Percentiles rank a stretch among this genome's conserved stretches.
Evolutionary conservation across 2,888 invertebrate genomes (phyloP).

Genomic region (Chaetogeoica ovagalla): DNA sequence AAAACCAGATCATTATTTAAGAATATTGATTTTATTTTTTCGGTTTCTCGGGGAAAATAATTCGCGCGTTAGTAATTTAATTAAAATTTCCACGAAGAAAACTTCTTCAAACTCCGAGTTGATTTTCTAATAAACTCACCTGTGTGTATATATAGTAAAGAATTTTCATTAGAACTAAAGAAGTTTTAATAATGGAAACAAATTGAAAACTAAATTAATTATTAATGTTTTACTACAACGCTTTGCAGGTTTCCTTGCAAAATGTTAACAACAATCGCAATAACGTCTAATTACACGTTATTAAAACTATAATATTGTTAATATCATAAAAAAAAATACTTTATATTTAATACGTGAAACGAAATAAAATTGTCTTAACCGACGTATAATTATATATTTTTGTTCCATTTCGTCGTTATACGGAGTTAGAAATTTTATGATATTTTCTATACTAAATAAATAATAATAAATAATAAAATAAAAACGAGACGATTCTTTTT

Average conservation of each 20-base stretch:
- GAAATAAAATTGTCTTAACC: too few relatives aligned
- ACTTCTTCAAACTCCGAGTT: conserved; percentile 22
- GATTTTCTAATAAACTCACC: conserved; percentile 22
- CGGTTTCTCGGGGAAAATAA: not conserved
- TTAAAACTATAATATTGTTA: too few relatives aligned
- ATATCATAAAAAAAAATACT: too few relatives aligned
- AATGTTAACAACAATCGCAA: not conserved
- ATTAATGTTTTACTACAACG: too few relatives aligned
- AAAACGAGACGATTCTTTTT: too few relatives aligned
- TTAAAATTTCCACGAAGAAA: conserved; percentile 43
- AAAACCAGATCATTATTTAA: conserved; percentile 18
- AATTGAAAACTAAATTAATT: not conserved
- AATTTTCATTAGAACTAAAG: not conserved
- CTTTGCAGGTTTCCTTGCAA: not conserved
- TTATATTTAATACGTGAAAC: too few relatives aligned
- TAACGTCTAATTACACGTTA: not conserved
- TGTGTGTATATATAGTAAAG: not conserved
- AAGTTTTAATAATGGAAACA: conserved; percentile 25
- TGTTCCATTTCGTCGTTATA: too few relatives aligned
- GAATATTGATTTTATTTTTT: conserved; percentile 14
- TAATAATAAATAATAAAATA: too few relatives aligned
- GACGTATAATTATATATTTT: too few relatives aligned
- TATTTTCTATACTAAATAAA: too few relatives aligned
- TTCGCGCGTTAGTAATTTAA: conserved; percentile 41
- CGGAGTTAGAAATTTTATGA: too few relatives aligned